Conservation (phyloP, 1,140 invertebrate species). For the Drosophila mauritiana region DNA sequence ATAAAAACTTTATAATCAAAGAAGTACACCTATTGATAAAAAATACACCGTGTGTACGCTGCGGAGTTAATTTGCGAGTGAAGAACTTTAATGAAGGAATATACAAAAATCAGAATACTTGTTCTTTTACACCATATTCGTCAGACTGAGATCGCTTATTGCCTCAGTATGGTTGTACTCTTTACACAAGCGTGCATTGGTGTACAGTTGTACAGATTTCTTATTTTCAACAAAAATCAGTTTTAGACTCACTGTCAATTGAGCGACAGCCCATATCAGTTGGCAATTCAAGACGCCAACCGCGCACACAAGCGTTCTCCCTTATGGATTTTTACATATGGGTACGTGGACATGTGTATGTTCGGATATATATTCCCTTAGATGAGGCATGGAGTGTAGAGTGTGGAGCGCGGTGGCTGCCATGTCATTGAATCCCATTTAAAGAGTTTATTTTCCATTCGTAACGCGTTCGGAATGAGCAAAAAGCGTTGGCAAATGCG, state of each 20-base stretch:
- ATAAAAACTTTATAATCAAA: too few species aligned
- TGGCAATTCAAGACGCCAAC: slow-evolving; percentile 33
- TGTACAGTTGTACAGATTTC: too few species aligned
- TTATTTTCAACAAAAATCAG: slow-evolving; percentile 8
- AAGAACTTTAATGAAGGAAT: too few species aligned
- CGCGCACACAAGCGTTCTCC: slow-evolving; percentile 26
- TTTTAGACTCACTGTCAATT: slow-evolving; percentile 35
- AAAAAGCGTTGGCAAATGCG: slow-evolving; percentile 49
- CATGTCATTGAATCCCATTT: slow-evolving; percentile 60
- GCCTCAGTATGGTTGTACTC: too few species aligned
- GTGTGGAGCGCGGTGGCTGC: background rate
- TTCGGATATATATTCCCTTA: background rate
- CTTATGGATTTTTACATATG: background rate
- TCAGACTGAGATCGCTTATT: too few species aligned
- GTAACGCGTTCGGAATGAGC: slow-evolving; percentile 61
- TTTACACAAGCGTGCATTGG: too few species aligned
- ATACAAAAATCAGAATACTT: too few species aligned
- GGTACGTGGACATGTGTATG: too few species aligned
- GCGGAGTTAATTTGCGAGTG: too few species aligned
- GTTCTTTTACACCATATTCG: too few species aligned
- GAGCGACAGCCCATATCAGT: slow-evolving; percentile 33
- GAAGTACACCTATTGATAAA: too few species aligned
- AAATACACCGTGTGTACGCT: too few species aligned
- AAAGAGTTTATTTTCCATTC: slow-evolving; percentile 78
- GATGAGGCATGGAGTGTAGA: background rate